A percentile compares a stretch with the other conserved stretches of the same genome.
These are phyloP conservation scores for Lasioglossum morio DNA, from an alignment of 2,888 invertebrate species.

Conservation along the genomic window DNA sequence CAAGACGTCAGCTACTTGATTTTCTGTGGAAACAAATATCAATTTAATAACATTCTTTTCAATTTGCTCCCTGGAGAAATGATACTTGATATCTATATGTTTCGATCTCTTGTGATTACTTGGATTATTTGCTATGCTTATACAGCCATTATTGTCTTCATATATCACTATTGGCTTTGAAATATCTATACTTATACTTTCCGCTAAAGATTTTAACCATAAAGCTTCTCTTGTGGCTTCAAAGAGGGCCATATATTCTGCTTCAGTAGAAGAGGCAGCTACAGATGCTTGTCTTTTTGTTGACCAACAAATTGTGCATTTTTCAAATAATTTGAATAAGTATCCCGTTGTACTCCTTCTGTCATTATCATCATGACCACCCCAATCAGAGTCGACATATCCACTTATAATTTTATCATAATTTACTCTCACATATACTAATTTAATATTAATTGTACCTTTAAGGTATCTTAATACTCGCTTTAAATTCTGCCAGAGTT, in stretches of 20 bases:
- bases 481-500: constrained; percentile 3
- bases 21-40: no score
- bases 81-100: constrained; percentile 77
- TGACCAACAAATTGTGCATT: not conserved
- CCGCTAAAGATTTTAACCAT: constrained; percentile 74
- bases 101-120: constrained; percentile 51
- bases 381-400: constrained; percentile 19
- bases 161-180: constrained; percentile 38
- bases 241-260: constrained; percentile 67
- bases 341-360: not conserved
- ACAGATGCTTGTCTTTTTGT: constrained; percentile 60
- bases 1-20: no score
- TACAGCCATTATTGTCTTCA: constrained; percentile 77
- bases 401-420: constrained; percentile 4
- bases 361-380: constrained; percentile 3
- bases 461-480: constrained; percentile 11
- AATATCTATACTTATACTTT: constrained; percentile 67
- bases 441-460: constrained; percentile 10
- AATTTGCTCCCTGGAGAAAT: constrained; percentile 43
- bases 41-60: not conserved
- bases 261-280: constrained; percentile 54
- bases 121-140: constrained; percentile 74
- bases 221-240: constrained; percentile 75
- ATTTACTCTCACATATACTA: not conserved
- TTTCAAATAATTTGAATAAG: constrained; percentile 2